Evolutionary conservation across 1,140 invertebrate species (phyloP).

Genomic region (Drosophila virilis): DNA sequence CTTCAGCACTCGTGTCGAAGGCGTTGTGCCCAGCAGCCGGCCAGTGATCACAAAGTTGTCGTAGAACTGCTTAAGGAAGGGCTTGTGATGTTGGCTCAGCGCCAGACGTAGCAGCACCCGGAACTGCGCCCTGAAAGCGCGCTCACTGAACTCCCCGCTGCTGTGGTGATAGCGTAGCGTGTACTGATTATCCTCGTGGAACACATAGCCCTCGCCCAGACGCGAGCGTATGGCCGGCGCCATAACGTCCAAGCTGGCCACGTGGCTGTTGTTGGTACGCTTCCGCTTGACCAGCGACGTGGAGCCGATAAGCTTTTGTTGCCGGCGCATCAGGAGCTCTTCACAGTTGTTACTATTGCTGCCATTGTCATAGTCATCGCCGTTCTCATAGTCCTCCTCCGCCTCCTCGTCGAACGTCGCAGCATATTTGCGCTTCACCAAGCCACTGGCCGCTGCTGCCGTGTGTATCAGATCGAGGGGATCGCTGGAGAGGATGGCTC

Average conservation of each 20-base stretch:
- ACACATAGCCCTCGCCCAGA: constrained; percentile 74
- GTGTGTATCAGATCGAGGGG: constrained; percentile 74
- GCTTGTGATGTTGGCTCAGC: constrained; percentile 72
- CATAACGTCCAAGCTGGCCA: constrained; percentile 7
- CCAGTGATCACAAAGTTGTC: constrained; percentile 77
- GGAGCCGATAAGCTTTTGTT: constrained; percentile 28
- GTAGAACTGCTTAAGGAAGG: constrained; percentile 78
- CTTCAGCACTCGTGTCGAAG: constrained; percentile 62
- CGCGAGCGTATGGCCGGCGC: constrained; percentile 26
- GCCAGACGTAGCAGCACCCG: constrained; percentile 69
- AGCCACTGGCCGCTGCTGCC: constrained; percentile 32
- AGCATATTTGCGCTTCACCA: constrained; percentile 69
- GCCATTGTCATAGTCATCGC: constrained; percentile 18
- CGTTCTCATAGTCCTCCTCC: constrained; percentile 33
- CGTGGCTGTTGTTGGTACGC: constrained; percentile 57
- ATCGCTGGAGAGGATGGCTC: constrained; percentile 41
- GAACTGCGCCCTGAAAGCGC: constrained; percentile 78
- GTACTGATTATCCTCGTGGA: constrained; percentile 74
- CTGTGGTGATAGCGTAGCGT: constrained; percentile 79
- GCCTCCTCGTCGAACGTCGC: constrained; percentile 53
- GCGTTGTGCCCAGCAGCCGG: constrained; percentile 69
- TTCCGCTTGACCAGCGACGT: constrained; percentile 55
- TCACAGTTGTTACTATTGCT: constrained; percentile 55
- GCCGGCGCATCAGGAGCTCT: constrained; percentile 28
- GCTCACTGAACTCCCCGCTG: constrained; percentile 77